Evolutionary conservation across 2,113 vertebrate species (phyloP), one percentile per base, ranked within the genome.

Genomic region (Argyrosomus japonicus): DNA sequence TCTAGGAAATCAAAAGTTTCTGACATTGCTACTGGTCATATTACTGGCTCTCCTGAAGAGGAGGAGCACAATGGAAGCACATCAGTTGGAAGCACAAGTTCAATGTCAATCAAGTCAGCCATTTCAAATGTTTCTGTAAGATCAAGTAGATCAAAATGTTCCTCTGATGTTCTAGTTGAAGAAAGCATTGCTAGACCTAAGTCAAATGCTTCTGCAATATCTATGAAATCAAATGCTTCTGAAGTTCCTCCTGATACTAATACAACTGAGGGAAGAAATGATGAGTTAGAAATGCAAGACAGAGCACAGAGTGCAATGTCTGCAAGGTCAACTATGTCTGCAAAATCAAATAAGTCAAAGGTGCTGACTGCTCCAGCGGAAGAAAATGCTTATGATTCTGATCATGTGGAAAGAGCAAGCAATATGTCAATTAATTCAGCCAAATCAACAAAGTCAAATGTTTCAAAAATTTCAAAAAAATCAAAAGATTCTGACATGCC

Each of bases 121-220:
- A 79, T 71, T 68, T 91, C 91, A 10, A 75, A 72, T 76, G 21
- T 75, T 58, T 93, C 89, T 81, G 47, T 75, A 65, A 91, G 48
- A 92, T 70, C 77, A 53, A 47, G 87, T 85, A 32, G 83, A 2
- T 74, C 89, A 72, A 86, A 90, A 73, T 84, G 89, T 25, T 83
- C 73, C 29, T 19, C 51, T 21, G 92, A 93, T 18, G 79, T 64
- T 70, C 36, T 47, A 72, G 21, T 4, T 77, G 60, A 84, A 75
- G 73, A 85, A 75, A 61, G 54, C 2, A 25, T 21, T 12, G 1
- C 45, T 21, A 73, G 83, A 50, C 50, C 85, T 1, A 89, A 62
- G 68, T 90, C 90, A 43, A 75, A 72, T 2, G 32, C 36, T 79
- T 92, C 88, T 47, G n/a, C 62, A 50, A 8, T 88, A 92, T 57